A percentile compares a stretch with the other conserved stretches of the same genome.
Conservation (phyloP, 2,888 invertebrate species). For the Acrobasis repandana region DNA sequence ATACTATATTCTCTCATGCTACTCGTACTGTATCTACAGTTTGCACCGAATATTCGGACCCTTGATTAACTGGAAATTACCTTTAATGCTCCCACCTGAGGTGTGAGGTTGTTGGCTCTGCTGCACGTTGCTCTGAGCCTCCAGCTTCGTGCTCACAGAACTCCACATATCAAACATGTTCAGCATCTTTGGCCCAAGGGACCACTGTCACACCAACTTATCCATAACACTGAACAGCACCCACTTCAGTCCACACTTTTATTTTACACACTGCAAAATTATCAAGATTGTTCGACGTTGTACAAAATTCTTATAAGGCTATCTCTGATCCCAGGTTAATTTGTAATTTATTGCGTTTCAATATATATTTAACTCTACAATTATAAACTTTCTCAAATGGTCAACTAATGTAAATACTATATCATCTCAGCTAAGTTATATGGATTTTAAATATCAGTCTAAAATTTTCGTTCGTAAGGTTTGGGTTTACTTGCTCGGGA, state of each 20-base stretch:
- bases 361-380: constrained; percentile 47
- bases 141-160: constrained; percentile 89
- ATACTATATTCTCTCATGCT: neutral
- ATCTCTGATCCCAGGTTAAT: constrained; percentile 76
- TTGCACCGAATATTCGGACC: constrained; percentile 32
- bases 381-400: constrained; percentile 81
- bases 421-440: constrained; percentile 62
- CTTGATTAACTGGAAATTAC: constrained; percentile 80
- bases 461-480: constrained; percentile 79
- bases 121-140: constrained; percentile 85
- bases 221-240: constrained; percentile 48
- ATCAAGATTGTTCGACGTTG: constrained; percentile 72
- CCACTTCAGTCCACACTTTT: constrained; percentile 52
- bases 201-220: constrained; percentile 51
- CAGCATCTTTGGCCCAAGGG: constrained; percentile 67
- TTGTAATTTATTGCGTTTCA: constrained; percentile 58
- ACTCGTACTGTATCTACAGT: neutral
- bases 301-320: constrained; percentile 74
- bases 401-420: constrained; percentile 83
- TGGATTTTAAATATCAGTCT: constrained; percentile 80
- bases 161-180: constrained; percentile 94
- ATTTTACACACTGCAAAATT: constrained; percentile 52
- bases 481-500: constrained; percentile 74
- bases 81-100: constrained; percentile 92
- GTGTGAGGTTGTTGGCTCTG: constrained; percentile 89